phyloP scores from a whole-genome alignment of 1,140 invertebrate species.

The Alviniconcha marisindica region DNA sequence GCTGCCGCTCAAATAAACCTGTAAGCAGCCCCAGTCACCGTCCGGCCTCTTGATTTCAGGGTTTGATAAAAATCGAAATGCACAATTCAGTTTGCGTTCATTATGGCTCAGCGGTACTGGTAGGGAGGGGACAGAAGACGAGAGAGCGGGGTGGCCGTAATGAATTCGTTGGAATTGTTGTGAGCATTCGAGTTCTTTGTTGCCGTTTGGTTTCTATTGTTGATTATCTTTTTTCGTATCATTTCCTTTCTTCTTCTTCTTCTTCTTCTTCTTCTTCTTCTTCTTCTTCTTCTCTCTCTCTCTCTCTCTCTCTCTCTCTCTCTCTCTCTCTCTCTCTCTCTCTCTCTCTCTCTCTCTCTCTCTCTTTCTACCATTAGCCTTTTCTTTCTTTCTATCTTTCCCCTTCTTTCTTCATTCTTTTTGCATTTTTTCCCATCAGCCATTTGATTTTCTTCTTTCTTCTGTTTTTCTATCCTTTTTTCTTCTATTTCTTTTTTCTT shows the following conservation, averaged over 20 bases:
- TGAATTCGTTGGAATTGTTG: too few relatives aligned
- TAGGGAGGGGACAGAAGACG: too few relatives aligned
- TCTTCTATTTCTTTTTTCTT: background rate
- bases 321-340: constrained; percentile 2
- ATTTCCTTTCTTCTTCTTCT: background rate
- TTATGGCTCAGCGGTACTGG: too few relatives aligned
- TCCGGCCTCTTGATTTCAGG: background rate
- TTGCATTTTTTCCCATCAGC: background rate
- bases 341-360: constrained; percentile 8
- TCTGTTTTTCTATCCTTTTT: background rate
- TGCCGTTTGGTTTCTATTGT: too few relatives aligned
- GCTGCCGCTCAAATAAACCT: constrained; percentile 23
- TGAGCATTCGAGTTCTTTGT: too few relatives aligned
- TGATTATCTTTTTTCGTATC: background rate
- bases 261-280: background rate
- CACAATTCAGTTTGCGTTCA: background rate
- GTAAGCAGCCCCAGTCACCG: background rate
- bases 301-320: background rate
- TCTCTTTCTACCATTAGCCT: background rate
- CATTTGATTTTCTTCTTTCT: background rate
- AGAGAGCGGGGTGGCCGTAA: too few relatives aligned
- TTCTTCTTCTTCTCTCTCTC: background rate
- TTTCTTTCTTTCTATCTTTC: background rate
- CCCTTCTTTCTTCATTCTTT: background rate
- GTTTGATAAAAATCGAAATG: background rate